Evolutionary conservation across 30 jellyfish, hydroid and myxozoan species (phyloP), one percentile per base, ranked within the genome.

Genomic region (Pelagia noctiluca): DNA sequence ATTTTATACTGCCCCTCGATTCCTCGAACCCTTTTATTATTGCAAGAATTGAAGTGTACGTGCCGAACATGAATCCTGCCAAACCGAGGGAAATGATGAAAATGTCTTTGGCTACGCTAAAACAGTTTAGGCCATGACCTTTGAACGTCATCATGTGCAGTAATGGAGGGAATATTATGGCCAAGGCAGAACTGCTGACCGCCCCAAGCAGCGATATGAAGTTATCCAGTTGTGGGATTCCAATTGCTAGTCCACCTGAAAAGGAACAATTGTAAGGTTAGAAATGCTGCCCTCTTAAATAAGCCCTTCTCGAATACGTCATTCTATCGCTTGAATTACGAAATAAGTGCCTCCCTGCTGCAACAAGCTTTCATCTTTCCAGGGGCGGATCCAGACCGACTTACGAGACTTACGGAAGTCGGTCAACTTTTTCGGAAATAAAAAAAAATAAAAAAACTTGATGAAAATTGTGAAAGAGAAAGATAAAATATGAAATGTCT

Each of bases 181-280:
- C 97, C 23, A 95, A 82, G 28, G 96, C 97, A 10, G 99, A 84
- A 54, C 99, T 95, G 60, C 98, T 90, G 18, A 89, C 83, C 42
- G 99, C 97, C 0, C 99, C 99, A 38, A 89, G 83, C 23, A 95
- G 81, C 0, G 97, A 85, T n/a, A 95, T 95, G 76, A 95, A 95
- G 50, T 95, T 89, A 28, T 81, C 97, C 29, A 95, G 85, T 57
- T 89, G 97, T 13, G 99, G 99, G 19, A 95, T 70, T 13, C 97
- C 97, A 61, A 81, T 75, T 3, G 99, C 99, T 13, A 86, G 87
- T 25, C 97, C 97, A 89, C 97, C 99, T 95, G 61, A 30, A 63
- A 71, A 47, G 67, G 26, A 19, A 52, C 7, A 52, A n/a, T n/a
- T n/a, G n/a, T n/a, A n/a, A n/a, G n/a, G n/a, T n/a, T n/a, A n/a